Base-by-base conservation (phyloP, 2,797 vertebrate genomes). In the Glyptemys insculpta region DNA sequence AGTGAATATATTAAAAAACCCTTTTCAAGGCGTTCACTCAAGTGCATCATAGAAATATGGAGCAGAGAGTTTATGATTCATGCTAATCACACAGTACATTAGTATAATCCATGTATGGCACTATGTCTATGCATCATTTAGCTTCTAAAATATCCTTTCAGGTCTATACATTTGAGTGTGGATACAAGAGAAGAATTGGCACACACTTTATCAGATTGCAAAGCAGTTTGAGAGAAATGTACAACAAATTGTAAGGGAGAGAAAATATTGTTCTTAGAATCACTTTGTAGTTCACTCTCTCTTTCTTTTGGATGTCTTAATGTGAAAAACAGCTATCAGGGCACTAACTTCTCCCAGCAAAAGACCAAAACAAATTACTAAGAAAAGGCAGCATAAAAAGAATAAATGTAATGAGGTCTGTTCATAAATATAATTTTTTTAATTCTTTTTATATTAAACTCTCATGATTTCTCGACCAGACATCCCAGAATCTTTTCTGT, bases 41-140 rank as follows among this genome's bases (percentile, higher is more conserved):
- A 80, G 12, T 82, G 94, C 87, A 89, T 80, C 79, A 93, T 68
- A 81, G 86, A n/a, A 53, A 37, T 76, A 83, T 89, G 56, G 76
- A 86, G 87, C 74, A 92, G 54, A 52, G 44, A 18, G 62, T 50
- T 94, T 92, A 83, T 83, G 37, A 87, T 29, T 88, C 86, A 54
- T 5, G 37, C 49, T 92, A 89, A 89, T 88, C 78, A 95, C 83
- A 85, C 79, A n/a, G 37, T 37, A 82, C 85, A 83, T 72, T 88
- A 89, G 56, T 81, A 65, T 81, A 88, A 93, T 91, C 91, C 25
- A 80, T 89, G 54, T 37, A 59, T 21, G 54, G 8, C 34, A 59
- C n/a, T 49, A n/a, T 12, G 44, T 50, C 47, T 25, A 57, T 31
- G 44, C 31, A 37, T 59, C n/a, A 62, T 81, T 89, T 83, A 89